Evolutionary conservation across 2,888 invertebrate genomes (phyloP).

Genomic region (Drosophila koepferae): DNA sequence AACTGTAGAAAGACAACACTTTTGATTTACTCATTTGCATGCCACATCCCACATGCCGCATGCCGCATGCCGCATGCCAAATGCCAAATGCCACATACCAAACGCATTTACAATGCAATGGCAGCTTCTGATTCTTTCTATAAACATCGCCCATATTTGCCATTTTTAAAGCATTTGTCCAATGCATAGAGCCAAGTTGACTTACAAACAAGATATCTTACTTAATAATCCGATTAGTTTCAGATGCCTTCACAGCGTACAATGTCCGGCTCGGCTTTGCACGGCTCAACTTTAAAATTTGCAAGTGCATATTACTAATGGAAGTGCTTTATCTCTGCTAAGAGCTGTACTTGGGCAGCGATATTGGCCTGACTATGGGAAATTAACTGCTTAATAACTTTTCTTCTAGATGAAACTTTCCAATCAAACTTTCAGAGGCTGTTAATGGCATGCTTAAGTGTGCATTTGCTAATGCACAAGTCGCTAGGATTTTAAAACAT

Average conservation of each 20-base stretch:
- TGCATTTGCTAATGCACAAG: too few species aligned
- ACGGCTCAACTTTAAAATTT: neutral
- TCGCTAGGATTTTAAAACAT: too few species aligned
- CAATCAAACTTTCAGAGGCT: too few species aligned
- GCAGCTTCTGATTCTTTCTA: constrained; percentile 32
- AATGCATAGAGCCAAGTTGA: neutral
- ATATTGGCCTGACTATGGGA: too few species aligned
- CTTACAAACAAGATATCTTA: neutral
- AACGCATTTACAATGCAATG: neutral
- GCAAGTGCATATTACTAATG: too few species aligned
- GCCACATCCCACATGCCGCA: constrained; percentile 38
- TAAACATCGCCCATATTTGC: constrained; percentile 18
- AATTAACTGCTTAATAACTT: too few species aligned
- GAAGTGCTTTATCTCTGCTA: too few species aligned
- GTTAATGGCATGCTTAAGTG: too few species aligned
- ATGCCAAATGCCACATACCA: neutral
- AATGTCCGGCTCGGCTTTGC: neutral
- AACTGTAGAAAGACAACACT: constrained; percentile 33
- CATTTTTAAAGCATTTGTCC: neutral
- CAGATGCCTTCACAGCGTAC: neutral
- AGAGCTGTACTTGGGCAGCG: too few species aligned
- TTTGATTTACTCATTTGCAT: constrained; percentile 61
- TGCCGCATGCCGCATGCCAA: constrained; percentile 14
- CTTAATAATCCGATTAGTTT: constrained; percentile 6
- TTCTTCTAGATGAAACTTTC: too few species aligned